Base-by-base conservation (phyloP, 2,888 invertebrate genomes). In the Leucoptera coffeella region DNA sequence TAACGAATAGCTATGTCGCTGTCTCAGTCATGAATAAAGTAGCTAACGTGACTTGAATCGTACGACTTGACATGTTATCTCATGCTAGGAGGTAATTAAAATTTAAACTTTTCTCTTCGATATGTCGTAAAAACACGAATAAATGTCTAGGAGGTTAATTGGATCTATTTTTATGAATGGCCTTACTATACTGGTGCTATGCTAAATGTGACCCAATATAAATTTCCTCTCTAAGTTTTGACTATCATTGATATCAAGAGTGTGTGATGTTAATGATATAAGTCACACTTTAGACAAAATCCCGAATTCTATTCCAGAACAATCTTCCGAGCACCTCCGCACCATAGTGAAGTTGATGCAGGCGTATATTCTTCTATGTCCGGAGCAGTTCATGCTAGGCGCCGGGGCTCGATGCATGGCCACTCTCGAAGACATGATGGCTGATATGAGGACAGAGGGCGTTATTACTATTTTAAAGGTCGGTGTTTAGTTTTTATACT, bases 321-420 rank as follows among this genome's bases (percentile, higher is more conserved):
- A 78, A 51, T 84, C 88, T 0, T 78, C 87, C 0, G 92, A 93
- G 45, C 83, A 87, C 51, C 67, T 93, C 8, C 74, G 83, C 32
- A 77, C 81, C 30, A 85, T 87, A 34, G 72, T 92, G 9, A 79
- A 83, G 41, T 85, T 94, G 45, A 82, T 85, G 48, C 81, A 87
- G 51, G 87, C 85, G 1, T 90, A 92, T 50, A 75, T 89, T 1
- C 56, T 91, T 10, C 58, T 93, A 8, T 83, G 82, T 34, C 87
- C 90, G 0, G 80, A 85, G 41, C 77, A 84, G 37, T 88, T 87
- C 45, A 71, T 91, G 31, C 65, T 78, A 38, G 78, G 77, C 6
- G 78, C 82, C 31, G 89, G 90, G 1, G 69, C 72, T 8, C 73
- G 75, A 25, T 76, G 93, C 33, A 77, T 89, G 35, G 67, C 76